These are phyloP conservation scores for Nomada fucata DNA, from an alignment of 2,888 invertebrate genomes.

Conservation along the genomic window DNA sequence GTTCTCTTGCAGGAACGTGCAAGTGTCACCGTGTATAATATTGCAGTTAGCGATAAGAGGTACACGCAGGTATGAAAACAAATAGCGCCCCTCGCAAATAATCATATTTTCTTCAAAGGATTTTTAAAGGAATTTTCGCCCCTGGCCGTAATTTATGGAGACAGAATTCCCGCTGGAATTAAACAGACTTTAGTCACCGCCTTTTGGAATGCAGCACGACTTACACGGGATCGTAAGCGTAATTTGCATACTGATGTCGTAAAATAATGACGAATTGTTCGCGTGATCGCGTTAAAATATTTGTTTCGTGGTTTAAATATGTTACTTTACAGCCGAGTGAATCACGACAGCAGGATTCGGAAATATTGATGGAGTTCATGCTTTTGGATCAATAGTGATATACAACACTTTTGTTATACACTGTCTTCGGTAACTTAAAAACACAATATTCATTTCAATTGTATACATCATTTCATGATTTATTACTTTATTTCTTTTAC, in stretches of 20 bases:
- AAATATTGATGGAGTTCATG: too few relatives aligned
- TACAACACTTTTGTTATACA: too few relatives aligned
- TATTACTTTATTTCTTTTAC: too few relatives aligned
- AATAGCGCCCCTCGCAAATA: slow-evolving; percentile 36
- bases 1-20: background rate
- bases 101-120: slow-evolving; percentile 34
- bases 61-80: slow-evolving; percentile 46
- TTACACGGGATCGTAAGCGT: background rate
- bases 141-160: slow-evolving; percentile 4
- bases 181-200: slow-evolving; percentile 4
- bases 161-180: slow-evolving; percentile 17
- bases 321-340: too few relatives aligned
- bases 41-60: slow-evolving; percentile 34
- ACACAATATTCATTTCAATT: too few relatives aligned
- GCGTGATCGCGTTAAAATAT: background rate
- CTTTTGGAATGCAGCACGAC: background rate
- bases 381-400: too few relatives aligned
- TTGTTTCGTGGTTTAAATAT: background rate
- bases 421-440: too few relatives aligned
- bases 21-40: slow-evolving; percentile 10
- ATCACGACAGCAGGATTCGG: too few relatives aligned
- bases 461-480: too few relatives aligned
- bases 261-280: background rate
- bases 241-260: background rate
- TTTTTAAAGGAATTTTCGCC: slow-evolving; percentile 17